Percentiles rank a stretch among this genome's conserved stretches.
Evolutionary conservation across 2,888 invertebrate species (phyloP).

Genomic region (Argyra leucocephala): DNA sequence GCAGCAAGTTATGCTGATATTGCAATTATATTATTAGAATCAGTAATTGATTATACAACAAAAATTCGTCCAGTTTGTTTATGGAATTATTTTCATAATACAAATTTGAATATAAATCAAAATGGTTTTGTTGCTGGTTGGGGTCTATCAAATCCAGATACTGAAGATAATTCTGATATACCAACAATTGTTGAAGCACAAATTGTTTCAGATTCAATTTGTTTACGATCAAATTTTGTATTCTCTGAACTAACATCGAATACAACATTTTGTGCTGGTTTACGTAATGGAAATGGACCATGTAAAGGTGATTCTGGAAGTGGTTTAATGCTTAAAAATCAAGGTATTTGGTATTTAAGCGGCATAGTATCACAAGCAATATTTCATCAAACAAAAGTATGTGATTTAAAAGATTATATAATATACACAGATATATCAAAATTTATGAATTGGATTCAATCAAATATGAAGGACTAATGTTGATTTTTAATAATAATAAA

Average conservation of each 20-base stretch:
- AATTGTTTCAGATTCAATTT: conserved; percentile 46
- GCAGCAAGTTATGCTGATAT: conserved; percentile 46
- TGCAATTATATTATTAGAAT: conserved; percentile 43
- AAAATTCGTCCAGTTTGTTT: background rate
- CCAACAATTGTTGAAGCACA: conserved; percentile 44
- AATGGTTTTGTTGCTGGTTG: conserved; percentile 46
- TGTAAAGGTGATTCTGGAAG: conserved; percentile 42
- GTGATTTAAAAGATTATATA: background rate
- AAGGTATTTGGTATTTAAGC: background rate
- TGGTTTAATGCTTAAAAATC: background rate
- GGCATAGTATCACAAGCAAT: conserved; percentile 43
- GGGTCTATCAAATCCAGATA: conserved; percentile 42
- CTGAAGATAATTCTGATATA: conserved; percentile 28
- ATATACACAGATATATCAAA: background rate
- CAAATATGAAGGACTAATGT: background rate
- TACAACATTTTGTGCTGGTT: conserved; percentile 38
- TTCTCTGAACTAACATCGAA: conserved; percentile 28
- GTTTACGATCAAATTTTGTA: conserved; percentile 41
- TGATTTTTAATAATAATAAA: background rate
- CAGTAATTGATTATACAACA: background rate
- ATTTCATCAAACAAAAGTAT: conserved; percentile 31
- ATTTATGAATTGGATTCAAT: background rate
- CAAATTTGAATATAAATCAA: background rate
- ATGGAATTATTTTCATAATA: conserved; percentile 10
- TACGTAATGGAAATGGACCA: conserved; percentile 36